Percentiles rank a stretch among this genome's conserved stretches.
These are phyloP conservation scores for Creontiades dilutus DNA, from an alignment of 2,888 invertebrate genomes.

Conservation along the genomic window DNA sequence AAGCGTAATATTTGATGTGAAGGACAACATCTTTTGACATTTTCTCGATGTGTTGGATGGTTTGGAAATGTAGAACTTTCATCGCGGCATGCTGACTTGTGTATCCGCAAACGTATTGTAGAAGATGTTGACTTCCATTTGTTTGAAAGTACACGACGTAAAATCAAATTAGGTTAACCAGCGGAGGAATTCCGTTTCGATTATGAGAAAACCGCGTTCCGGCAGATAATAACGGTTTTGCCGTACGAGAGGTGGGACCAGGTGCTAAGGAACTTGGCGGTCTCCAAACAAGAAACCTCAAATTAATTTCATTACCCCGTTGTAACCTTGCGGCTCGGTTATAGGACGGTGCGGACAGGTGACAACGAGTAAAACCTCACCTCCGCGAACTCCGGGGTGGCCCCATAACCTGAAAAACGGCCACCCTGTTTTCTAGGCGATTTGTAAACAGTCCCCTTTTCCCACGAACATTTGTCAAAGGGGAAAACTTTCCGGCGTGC, in stretches of 20 bases:
- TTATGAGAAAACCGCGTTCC: neutral
- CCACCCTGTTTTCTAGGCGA: neutral
- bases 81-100: too few species aligned
- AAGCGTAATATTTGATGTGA: too few species aligned
- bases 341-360: neutral
- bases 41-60: too few species aligned
- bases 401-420: neutral
- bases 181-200: neutral
- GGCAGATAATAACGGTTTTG: neutral
- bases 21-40: too few species aligned
- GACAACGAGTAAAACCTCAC: neutral
- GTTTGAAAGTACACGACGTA: too few species aligned
- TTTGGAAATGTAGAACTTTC: too few species aligned
- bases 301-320: slow-evolving; percentile 1
- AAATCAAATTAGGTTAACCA: neutral
- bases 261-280: neutral
- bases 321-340: neutral
- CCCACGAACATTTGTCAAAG: slow-evolving; percentile 57
- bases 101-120: too few species aligned
- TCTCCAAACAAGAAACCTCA: slow-evolving; percentile 7
- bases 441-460: slow-evolving; percentile 45
- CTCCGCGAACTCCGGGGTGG: neutral
- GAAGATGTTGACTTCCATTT: too few species aligned
- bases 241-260: neutral
- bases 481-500: slow-evolving; percentile 28